Evolutionary conservation across 2,888 invertebrate species (phyloP).

Genomic region (Drosophila nr. fundita): DNA sequence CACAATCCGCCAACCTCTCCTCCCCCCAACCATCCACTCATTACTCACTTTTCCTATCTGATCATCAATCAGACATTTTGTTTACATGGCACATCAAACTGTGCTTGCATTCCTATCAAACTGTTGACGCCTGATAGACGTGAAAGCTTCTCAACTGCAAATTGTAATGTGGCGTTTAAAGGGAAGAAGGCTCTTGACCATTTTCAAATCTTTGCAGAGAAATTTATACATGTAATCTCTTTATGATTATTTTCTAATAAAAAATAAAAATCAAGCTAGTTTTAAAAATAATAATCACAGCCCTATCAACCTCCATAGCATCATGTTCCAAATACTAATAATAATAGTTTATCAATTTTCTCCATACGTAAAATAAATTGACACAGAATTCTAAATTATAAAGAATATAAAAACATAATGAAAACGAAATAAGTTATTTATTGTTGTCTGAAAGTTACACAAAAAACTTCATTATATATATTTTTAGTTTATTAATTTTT

Average conservation of each 20-base stretch:
- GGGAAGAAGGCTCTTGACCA: neutral
- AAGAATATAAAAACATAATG: neutral
- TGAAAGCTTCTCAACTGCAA: conserved; percentile 8
- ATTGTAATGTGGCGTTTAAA: neutral
- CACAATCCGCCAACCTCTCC: neutral
- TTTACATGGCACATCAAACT: conserved; percentile 41
- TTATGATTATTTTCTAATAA: neutral
- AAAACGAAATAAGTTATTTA: neutral
- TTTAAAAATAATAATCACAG: neutral
- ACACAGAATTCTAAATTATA: neutral
- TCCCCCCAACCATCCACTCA: no score
- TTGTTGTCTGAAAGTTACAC: neutral
- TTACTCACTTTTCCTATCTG: neutral
- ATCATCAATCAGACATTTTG: conserved; percentile 33
- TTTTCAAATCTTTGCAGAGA: neutral
- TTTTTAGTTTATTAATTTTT: neutral
- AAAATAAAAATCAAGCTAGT: neutral
- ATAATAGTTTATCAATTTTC: no score
- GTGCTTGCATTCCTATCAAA: conserved; percentile 45
- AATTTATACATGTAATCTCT: neutral
- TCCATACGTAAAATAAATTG: neutral
- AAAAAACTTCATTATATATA: neutral
- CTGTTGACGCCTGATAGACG: conserved; percentile 32
- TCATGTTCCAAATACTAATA: neutral
- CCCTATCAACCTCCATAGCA: neutral